Percentiles rank a stretch among this genome's conserved stretches.
These are phyloP conservation scores for Beris chalybata DNA, from an alignment of 2,888 invertebrate species.

Conservation along the genomic window DNA sequence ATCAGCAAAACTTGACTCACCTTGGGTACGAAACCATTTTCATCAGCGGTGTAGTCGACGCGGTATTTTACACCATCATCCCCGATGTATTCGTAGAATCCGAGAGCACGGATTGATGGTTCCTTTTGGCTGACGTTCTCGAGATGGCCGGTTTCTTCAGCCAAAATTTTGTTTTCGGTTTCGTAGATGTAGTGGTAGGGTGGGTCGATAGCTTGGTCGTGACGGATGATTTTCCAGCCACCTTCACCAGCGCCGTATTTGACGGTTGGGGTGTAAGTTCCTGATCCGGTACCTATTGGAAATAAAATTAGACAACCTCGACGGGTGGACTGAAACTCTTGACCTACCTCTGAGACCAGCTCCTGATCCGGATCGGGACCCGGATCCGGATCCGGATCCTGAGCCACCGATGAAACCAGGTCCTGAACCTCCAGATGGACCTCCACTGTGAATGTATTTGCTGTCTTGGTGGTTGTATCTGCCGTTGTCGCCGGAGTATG, in stretches of 20 bases:
- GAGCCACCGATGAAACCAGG: conserved; percentile 48
- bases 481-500: conserved; percentile 20
- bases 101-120: conserved; percentile 60
- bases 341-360: no score
- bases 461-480: conserved; percentile 36
- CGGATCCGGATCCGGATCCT: conserved; percentile 44
- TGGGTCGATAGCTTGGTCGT: conserved; percentile 50
- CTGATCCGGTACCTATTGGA: background rate
- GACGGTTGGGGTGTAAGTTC: conserved; percentile 12
- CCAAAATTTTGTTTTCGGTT: conserved; percentile 60
- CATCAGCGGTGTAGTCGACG: conserved; percentile 57
- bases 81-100: conserved; percentile 65
- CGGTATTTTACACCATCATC: conserved; percentile 58
- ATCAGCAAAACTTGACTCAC: conserved; percentile 31
- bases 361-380: conserved; percentile 42
- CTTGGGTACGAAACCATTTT: conserved; percentile 54
- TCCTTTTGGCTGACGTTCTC: conserved; percentile 56
- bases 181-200: conserved; percentile 52
- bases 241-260: conserved; percentile 42
- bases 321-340: no score
- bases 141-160: conserved; percentile 58
- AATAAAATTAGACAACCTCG: no score
- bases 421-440: conserved; percentile 28
- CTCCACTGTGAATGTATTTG: conserved; percentile 34
- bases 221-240: conserved; percentile 53